Conservation (phyloP, 2,797 vertebrate species). For the Darevskia nairensis region DNA sequence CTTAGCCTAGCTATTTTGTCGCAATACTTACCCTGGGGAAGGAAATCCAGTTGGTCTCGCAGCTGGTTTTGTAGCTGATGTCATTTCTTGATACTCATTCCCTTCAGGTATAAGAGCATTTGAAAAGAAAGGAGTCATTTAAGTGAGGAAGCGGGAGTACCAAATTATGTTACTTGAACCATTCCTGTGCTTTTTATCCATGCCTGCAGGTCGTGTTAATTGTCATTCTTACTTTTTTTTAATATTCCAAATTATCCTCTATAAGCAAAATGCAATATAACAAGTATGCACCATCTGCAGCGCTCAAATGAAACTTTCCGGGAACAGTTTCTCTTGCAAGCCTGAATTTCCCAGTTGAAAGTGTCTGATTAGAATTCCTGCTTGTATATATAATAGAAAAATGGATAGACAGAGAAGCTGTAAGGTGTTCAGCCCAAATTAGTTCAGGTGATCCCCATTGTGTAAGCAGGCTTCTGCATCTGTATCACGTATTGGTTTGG, state of each 20-base stretch:
- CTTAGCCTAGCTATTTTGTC: conserved; percentile 35
- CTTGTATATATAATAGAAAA: not conserved
- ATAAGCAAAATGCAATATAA: conserved; percentile 8
- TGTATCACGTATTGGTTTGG: not conserved
- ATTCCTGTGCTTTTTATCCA: not conserved
- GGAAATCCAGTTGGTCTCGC: conserved; percentile 52
- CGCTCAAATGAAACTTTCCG: conserved; percentile 24
- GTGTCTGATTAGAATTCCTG: conserved; percentile 11
- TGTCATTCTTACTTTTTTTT: conserved; percentile 16
- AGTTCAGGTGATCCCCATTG: not conserved
- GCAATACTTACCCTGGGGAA: conserved; percentile 33
- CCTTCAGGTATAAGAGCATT: conserved; percentile 46
- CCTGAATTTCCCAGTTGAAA: conserved; percentile 16
- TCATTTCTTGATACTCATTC: conserved; percentile 41
- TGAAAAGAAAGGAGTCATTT: conserved; percentile 21
- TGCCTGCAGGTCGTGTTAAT: conserved; percentile 41
- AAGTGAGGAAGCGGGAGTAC: conserved; percentile 16
- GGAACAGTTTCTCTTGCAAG: not conserved
- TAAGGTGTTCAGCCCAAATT: not conserved
- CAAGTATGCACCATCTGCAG: conserved; percentile 33
- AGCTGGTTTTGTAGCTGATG: conserved; percentile 56
- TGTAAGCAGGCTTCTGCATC: not conserved
- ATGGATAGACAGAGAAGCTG: not conserved
- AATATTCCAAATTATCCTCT: conserved; percentile 2
- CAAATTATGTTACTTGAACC: conserved; percentile 20